A percentile compares a stretch with the other conserved stretches of the same genome.
phyloP scores from a whole-genome alignment of 2,113 vertebrate species.

The Zosterops japonicus region DNA sequence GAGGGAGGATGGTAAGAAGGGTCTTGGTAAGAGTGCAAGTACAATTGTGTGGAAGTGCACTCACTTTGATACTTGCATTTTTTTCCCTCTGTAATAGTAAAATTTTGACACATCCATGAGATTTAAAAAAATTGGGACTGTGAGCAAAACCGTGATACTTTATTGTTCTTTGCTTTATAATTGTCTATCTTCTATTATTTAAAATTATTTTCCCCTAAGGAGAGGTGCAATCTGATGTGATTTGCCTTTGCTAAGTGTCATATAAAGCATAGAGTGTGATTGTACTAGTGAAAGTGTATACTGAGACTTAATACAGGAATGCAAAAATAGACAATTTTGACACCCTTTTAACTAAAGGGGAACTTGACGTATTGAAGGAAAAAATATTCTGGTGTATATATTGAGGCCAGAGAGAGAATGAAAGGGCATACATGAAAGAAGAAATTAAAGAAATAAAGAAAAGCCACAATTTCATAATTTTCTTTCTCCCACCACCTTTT shows the following conservation, averaged over 20 bases:
- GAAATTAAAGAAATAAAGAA: neutral
- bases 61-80: neutral
- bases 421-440: neutral
- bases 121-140: neutral
- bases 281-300: neutral
- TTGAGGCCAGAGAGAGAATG: neutral
- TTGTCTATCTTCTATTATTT: neutral
- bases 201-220: neutral
- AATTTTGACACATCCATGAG: neutral
- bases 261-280: neutral
- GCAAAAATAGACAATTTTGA: neutral
- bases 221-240: fast-evolving
- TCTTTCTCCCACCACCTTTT: neutral
- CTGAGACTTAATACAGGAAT: neutral
- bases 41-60: neutral
- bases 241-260: neutral
- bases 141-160: neutral
- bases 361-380: neutral
- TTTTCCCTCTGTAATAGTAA: neutral
- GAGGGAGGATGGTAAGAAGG: neutral
- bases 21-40: neutral
- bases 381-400: neutral
- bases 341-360: neutral
- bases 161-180: neutral
- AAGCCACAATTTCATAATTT: neutral